Evolutionary conservation across 1,140 invertebrate species (phyloP), one percentile per base, ranked within the genome.

Genomic region (Lordiphosa mommai): DNA sequence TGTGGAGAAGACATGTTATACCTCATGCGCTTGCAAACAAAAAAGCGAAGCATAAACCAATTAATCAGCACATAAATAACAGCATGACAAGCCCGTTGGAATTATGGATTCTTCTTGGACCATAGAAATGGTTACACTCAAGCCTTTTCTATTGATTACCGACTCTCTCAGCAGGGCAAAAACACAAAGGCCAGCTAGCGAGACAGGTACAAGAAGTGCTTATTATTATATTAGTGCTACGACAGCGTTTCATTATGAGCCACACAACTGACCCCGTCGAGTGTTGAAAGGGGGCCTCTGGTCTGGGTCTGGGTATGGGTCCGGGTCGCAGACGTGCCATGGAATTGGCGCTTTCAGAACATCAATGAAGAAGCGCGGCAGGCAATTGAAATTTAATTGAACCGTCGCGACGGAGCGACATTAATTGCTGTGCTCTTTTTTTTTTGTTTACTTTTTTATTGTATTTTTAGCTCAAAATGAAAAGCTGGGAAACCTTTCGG

Each of bases 151-250:
- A 64, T 80, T 56, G 61, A 72, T 59, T 47, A 52, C 49, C 40
- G 23, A 27, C 23, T 27, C 23, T 51, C 34, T 48, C 61, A 56
- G 36, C 33, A 10, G 10, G 46, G 16, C 6, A n/a, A 9, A 4
- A 23, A 8, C 4, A 14, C 3, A 9, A 32, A 7, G 36, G 17
- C 8, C 12, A 37, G 60, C 12, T 36, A 13, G 27, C n/a, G 37
- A 30, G 52, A 14, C 14, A 32, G 20, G 56, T 10, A 63, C 57
- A 82, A 82, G 71, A 82, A 82, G 71, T 71, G 71, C 66, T 76
- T 82, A 82, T 82, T 82, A 76, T 82, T 80, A 67, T 82, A 80
- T 82, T 80, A 82, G 65, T 61, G 56, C 44, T 69, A 58, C 64
- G 64, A 79, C 61, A 77, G 71, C 71, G 50, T 68, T 68, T 68